These are phyloP conservation scores for Salvelinus namaycush DNA, from an alignment of 2,113 vertebrate species.

Conservation along the genomic window DNA sequence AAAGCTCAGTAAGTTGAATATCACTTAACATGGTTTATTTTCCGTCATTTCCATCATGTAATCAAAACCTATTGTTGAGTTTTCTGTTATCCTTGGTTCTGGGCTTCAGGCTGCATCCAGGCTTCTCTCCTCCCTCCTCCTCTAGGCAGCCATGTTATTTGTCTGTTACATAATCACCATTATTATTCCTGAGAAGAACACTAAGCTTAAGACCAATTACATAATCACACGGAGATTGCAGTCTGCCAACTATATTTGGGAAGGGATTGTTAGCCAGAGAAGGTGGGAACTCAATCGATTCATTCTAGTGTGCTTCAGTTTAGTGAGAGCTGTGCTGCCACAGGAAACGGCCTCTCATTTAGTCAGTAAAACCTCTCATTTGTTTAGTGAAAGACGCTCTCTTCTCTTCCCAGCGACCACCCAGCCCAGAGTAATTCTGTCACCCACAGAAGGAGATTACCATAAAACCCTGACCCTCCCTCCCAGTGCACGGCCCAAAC, in stretches of 20 bases:
- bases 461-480: slow-evolving; percentile 35
- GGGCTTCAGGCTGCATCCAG: not conserved
- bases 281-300: slow-evolving; percentile 24
- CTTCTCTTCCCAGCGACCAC: slow-evolving; percentile 25
- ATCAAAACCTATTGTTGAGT: too few species aligned
- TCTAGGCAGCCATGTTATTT: not conserved
- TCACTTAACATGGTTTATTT: too few species aligned
- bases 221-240: slow-evolving; percentile 5
- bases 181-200: slow-evolving; percentile 17
- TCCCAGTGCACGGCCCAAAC: slow-evolving; percentile 29
- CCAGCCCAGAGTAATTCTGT: slow-evolving; percentile 38
- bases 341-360: slow-evolving; percentile 15
- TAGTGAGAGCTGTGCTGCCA: not conserved
- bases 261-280: slow-evolving; percentile 19
- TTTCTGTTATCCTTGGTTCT: too few species aligned
- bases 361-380: slow-evolving; percentile 41
- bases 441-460: slow-evolving; percentile 49
- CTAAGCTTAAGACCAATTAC: slow-evolving; percentile 12
- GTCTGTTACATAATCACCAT: slow-evolving; percentile 19
- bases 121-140: not conserved
- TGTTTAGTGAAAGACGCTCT: slow-evolving; percentile 3
- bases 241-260: not conserved
- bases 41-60: too few species aligned
- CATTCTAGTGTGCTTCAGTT: slow-evolving; percentile 18
- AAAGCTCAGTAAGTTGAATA: too few species aligned